phyloP scores from a whole-genome alignment of 2,113 vertebrate species.

The Notarius lentiginosus region DNA sequence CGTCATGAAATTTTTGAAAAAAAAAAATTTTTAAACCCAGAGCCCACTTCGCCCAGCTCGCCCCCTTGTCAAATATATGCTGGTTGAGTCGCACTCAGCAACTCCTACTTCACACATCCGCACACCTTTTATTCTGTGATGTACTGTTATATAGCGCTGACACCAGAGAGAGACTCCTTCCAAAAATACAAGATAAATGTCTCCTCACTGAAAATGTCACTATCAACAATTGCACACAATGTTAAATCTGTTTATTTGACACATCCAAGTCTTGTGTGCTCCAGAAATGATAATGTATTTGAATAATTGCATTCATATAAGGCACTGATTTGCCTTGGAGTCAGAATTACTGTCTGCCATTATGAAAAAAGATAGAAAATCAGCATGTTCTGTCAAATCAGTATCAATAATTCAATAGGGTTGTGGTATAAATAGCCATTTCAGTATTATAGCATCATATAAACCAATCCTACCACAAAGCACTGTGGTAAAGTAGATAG shows the following conservation, averaged over 20 bases:
- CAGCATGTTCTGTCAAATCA: background rate
- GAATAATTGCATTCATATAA: background rate
- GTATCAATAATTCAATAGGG: background rate
- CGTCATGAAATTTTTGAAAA: no score
- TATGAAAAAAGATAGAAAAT: background rate
- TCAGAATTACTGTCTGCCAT: background rate
- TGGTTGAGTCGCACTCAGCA: no score
- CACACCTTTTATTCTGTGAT: no score
- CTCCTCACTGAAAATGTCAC: background rate
- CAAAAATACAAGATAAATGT: background rate
- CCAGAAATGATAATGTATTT: background rate
- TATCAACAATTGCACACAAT: background rate
- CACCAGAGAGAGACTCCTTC: background rate
- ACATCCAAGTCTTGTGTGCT: background rate
- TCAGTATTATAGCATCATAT: background rate
- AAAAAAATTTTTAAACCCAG: no score
- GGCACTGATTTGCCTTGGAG: background rate
- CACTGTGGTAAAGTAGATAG: background rate
- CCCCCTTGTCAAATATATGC: no score
- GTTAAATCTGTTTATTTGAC: background rate
- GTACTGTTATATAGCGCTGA: background rate
- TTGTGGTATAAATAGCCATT: background rate
- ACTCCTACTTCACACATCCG: no score
- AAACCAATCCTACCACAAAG: background rate
- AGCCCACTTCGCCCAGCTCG: no score